Base-by-base conservation (phyloP, 2,888 invertebrate species). In the Auanema freiburgensis region DNA sequence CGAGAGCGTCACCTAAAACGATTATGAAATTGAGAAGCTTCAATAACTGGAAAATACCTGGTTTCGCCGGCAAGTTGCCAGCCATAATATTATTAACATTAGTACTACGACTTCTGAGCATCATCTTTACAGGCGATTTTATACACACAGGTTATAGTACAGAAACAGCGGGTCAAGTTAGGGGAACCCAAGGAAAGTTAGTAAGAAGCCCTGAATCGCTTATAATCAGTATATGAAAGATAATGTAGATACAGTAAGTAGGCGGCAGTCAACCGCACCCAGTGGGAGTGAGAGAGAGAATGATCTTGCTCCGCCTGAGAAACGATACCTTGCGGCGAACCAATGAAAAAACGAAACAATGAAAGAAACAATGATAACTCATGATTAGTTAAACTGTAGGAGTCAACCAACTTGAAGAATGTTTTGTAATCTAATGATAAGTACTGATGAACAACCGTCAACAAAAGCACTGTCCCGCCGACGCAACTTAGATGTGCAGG, bases 91-190 rank as follows among this genome's bases (percentile, higher is more conserved):
- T 60, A 16, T 43, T 40, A 43, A n/a, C 42, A 44, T 60, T 60
- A 24, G 33, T 52, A 25, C 44, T 54, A 43, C 60, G 60, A 49
- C 60, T 60, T 11, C 60, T 33, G 12, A 60, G 54, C 60, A 60
- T 60, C 60, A 60, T 60, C 2, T 46, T 46, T 16, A 21, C 21
- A 18, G 6, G 46, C 16, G 21, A 5, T 46, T 18, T 46, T 18
- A 46, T 46, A 21, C 16, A 46, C 16, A 46, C 46, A 46, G 46
- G 16, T 16, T 18, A 18, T 21, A 46, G 46, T 21, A 18, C 46
- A 46, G 46, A 46, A 46, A 46, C 46, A 16, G 46, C 46, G 16
- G 16, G 16, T 46, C 46, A 21, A 21, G 21, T 46, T 10, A 12
- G 16, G 6, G 46, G 16, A 5, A 21, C 16, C 21, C 16, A 46